Evolutionary conservation across 2,797 vertebrate genomes (phyloP), one percentile per base, ranked within the genome.

Genomic region (Gorsachius magnificus): DNA sequence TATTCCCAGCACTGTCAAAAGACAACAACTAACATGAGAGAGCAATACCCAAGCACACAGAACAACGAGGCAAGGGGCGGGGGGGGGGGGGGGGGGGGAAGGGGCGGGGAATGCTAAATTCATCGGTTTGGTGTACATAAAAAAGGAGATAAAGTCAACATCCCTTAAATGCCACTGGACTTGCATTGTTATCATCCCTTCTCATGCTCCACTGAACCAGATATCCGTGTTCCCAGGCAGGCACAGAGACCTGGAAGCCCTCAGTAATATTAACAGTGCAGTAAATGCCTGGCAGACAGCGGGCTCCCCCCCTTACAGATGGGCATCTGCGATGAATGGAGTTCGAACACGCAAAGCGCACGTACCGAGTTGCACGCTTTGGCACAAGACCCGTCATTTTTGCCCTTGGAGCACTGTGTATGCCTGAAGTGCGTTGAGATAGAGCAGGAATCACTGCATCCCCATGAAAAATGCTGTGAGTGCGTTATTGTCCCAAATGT

Each of bases 1-100:
- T 31, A 64, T 90, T 83, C 51, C 72, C 56, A 70, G 43, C 5
- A 46, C 45, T 61, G 68, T 89, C 71, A 85, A 84, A 84, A 84
- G 41, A 46, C 17, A 61, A 17, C n/a, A 46, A 3, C 31, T 75
- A 85, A 77, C 3, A 10, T 4, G 10, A 24, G 26, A 83, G 16
- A 79, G n/a, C 0, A 3, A 60, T 33, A 10, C 19, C 33, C 61
- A 61, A 65, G 35, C 12, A 61, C 46, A 69, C 17, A 66, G 20
- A 63, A 69, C 5, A 4, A 66, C 4, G 7, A 2, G 1, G 45
- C 45, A 45, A 5, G 2, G 6, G 41, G 41, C 6, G 41, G 1
- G 4, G 0, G n/a, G 24, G 41, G 1, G 4, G 2, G 6, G 41
- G 41, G 5, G 41, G 1, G 4, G 0, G n/a, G 24, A 15, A 1